Conservation (phyloP, 2,113 vertebrate genomes). For the cat (Felis catus) region DNA sequence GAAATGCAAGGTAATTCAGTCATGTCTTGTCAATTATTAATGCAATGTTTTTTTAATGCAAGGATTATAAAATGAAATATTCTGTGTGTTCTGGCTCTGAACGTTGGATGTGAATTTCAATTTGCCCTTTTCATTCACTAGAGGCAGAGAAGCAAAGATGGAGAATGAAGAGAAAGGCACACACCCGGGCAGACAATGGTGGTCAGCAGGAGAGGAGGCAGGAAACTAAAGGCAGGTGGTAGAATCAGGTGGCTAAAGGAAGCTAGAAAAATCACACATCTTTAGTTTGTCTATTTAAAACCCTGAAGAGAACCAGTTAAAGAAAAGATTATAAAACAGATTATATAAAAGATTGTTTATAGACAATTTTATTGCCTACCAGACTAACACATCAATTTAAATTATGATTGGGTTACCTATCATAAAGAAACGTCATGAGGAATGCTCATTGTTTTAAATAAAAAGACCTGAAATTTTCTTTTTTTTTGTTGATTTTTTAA, state of each 20-base stretch:
- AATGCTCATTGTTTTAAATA: background rate
- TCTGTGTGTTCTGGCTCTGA: background rate
- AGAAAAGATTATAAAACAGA: background rate
- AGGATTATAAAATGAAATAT: background rate
- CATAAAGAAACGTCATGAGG: background rate
- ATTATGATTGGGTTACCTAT: background rate
- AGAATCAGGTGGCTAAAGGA: background rate
- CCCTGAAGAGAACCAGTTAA: background rate
- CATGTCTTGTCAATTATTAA: constrained; percentile 30
- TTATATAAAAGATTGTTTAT: background rate
- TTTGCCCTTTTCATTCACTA: background rate
- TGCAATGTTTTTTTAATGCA: background rate
- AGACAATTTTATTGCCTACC: background rate
- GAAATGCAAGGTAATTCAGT: background rate
- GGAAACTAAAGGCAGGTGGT: background rate
- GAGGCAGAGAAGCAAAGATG: background rate
- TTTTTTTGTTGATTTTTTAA: too few relatives aligned
- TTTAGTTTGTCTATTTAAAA: constrained; percentile 3
- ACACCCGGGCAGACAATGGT: background rate
- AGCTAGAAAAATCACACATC: background rate
- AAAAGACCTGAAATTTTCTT: background rate
- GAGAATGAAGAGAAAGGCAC: background rate
- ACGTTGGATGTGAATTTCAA: background rate
- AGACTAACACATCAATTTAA: background rate
- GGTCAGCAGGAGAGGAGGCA: background rate